Conservation (phyloP, 1,140 invertebrate species). For the Saccostrea echinata region DNA sequence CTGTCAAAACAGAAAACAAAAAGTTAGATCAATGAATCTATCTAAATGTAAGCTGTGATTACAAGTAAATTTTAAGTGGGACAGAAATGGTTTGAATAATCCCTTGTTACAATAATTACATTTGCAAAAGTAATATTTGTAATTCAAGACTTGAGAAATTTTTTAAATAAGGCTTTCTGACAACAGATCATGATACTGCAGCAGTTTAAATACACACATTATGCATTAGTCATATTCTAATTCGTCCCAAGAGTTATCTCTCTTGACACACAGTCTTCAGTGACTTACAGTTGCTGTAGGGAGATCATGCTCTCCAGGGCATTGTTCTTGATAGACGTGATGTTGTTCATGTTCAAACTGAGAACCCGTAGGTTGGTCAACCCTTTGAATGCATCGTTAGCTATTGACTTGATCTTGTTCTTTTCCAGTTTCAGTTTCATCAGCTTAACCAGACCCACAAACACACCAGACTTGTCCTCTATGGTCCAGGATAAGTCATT, state of each 20-base stretch:
- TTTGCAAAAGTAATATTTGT: too few relatives aligned
- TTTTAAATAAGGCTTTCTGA: too few relatives aligned
- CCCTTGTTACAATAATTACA: too few relatives aligned
- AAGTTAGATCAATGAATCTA: background rate
- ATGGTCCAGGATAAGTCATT: constrained; percentile 94
- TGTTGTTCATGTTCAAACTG: constrained; percentile 68
- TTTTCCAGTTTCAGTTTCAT: constrained; percentile 86
- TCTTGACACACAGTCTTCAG: background rate
- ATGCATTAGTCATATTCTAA: too few relatives aligned
- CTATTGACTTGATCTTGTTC: constrained; percentile 93
- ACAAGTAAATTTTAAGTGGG: too few relatives aligned
- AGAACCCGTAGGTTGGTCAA: constrained; percentile 62
- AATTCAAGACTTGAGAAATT: too few relatives aligned
- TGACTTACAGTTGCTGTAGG: constrained; percentile 79
- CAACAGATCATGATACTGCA: too few relatives aligned
- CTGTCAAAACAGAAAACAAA: constrained; percentile 76
- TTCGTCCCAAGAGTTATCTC: background rate
- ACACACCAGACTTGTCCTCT: constrained; percentile 91
- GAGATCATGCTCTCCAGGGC: constrained; percentile 69
- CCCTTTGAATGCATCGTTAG: constrained; percentile 90
- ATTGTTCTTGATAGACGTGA: constrained; percentile 70
- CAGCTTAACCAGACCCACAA: constrained; percentile 87
- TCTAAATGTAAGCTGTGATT: too few relatives aligned
- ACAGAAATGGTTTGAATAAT: too few relatives aligned
- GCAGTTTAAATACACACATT: too few relatives aligned